phyloP scores from a whole-genome alignment of 2,888 invertebrate species.

The Chymomyza procnemis region DNA sequence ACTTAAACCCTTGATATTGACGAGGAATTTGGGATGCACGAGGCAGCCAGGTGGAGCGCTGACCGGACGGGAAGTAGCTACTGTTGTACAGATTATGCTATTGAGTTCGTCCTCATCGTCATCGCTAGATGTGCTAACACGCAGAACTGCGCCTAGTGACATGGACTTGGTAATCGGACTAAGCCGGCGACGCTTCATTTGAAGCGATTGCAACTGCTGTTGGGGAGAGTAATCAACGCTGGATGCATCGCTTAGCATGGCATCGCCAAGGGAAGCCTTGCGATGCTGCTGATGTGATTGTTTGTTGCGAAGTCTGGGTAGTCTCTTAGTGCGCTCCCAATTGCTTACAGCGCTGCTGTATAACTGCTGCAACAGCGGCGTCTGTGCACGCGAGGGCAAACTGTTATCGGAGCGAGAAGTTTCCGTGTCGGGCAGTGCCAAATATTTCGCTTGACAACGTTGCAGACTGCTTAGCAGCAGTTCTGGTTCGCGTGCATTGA shows the following conservation, averaged over 20 bases:
- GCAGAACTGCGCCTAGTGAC: slow-evolving; percentile 47
- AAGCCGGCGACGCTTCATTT: slow-evolving; percentile 43
- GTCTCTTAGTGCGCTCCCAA: slow-evolving; percentile 73
- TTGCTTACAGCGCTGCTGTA: slow-evolving; percentile 76
- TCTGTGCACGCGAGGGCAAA: slow-evolving; percentile 76
- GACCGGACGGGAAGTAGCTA: slow-evolving; percentile 42
- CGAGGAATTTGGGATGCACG: slow-evolving; percentile 49
- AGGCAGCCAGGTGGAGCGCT: slow-evolving; percentile 67
- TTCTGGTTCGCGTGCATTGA: slow-evolving; percentile 22
- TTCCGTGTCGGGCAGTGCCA: slow-evolving; percentile 48
- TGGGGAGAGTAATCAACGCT: slow-evolving; percentile 53
- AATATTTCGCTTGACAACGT: slow-evolving; percentile 58
- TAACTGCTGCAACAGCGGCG: slow-evolving; percentile 80
- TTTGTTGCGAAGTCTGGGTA: slow-evolving; percentile 46
- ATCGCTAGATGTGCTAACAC: slow-evolving; percentile 55
- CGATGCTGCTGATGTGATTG: slow-evolving; percentile 15
- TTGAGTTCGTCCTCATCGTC: slow-evolving; percentile 46
- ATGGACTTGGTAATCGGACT: slow-evolving; percentile 60
- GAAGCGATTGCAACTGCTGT: slow-evolving; percentile 29
- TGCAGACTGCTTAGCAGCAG: slow-evolving; percentile 47
- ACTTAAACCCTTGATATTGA: slow-evolving; percentile 69
- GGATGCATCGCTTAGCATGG: slow-evolving; percentile 48
- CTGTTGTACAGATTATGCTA: slow-evolving; percentile 20
- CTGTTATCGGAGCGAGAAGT: slow-evolving; percentile 62
- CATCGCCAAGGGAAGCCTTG: slow-evolving; percentile 44